Evolutionary conservation across 2,888 invertebrate genomes (phyloP), one percentile per base, ranked within the genome.

Genomic region (Myopa tessellatipennis): DNA sequence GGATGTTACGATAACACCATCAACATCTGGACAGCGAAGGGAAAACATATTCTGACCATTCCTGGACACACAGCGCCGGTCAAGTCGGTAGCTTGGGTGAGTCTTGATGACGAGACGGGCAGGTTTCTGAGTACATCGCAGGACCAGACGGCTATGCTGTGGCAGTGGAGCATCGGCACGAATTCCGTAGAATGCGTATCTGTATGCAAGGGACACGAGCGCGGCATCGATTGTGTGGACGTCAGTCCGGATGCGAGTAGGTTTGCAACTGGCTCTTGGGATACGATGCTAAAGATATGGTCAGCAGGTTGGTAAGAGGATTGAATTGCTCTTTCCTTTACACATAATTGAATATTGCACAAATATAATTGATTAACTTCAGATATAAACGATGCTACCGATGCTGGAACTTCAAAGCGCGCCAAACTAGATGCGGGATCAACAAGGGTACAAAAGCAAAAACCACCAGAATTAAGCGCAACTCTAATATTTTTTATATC

Each of bases 1-100:
- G 98, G 98, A 36, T 95, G 97, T 88, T 98, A 98, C 89, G 98
- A 98, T 88, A 95, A 96, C 87, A 95, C 96, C 75, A 90, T 98
- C 63, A 95, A 96, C 84, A 92, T 98, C 79, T 98, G 98, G 97
- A 95, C 94, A 14, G 92, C 92, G 4, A 94, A 94, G 88, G 97
- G 98, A 6, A 94, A 95, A 85, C 95, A 96, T 86, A 92, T 94
- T 81, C 90, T 95, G 36, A 94, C 95, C 0, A 94, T 96, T 81
- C 94, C 96, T 5, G 96, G 96, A 0, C 98, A 98, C 87, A 92
- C 93, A 50, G 95, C 94, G 61, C 94, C 97, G 0, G 93, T 98
- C 0, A 98, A 97, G 90, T 94, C 94, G 50, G 95, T 98, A 0
- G 91, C 94, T 12, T 98, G 98, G 98, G 92, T 98, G 65, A 92